Evolutionary conservation across 2,888 invertebrate genomes (phyloP), one percentile per base, ranked within the genome.

Genomic region (Ariolimax columbianus): DNA sequence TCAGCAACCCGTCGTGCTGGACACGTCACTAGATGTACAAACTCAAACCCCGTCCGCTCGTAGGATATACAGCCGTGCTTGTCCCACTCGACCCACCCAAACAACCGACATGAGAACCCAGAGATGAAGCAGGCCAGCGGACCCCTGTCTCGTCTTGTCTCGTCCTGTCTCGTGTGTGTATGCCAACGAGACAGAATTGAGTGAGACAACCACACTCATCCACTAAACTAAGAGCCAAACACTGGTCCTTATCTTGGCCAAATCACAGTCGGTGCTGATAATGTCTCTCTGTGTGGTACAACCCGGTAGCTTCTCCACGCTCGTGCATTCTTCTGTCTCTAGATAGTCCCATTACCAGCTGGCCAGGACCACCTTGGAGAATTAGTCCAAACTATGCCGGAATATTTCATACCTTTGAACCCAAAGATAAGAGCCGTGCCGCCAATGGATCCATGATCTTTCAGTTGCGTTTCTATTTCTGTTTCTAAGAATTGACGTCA

Each of bases 201-300:
- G 33, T 19, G 11, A 33, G 66, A 79, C 47, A 79, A 40, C 66
- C 7, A 33, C 38, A 14, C 79, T 79, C 68, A 68, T 40, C 79
- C 7, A 1, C 30, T n/a, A 66, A 68, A 77, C 33, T 59, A 51
- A 36, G 30, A 77, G 36, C 17, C 79, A 66, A n/a, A 79, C 79
- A 79, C 43, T 40, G 47, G 14, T 68, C 47, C 63, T 66, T 79
- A 79, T 79, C 79, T 40, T n/a, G 9, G 66, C 30, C 40, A 66
- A 23, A 78, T 66, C 38, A 26, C 19, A 66, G 68, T 79, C 19
- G 47, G 17, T 9, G 38, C 30, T 70, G 38, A n/a, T n/a, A n/a
- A n/a, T 55, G 55, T 70, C 43, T n/a, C 78, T 68, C 26, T 26
- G 77, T 51, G n/a, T 23, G 40, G 40, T 0, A 23, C 68, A 68